A percentile compares a stretch with the other conserved stretches of the same genome.
phyloP scores from a whole-genome alignment of 2,113 vertebrate genomes.

The Nesogale talazaci region DNA sequence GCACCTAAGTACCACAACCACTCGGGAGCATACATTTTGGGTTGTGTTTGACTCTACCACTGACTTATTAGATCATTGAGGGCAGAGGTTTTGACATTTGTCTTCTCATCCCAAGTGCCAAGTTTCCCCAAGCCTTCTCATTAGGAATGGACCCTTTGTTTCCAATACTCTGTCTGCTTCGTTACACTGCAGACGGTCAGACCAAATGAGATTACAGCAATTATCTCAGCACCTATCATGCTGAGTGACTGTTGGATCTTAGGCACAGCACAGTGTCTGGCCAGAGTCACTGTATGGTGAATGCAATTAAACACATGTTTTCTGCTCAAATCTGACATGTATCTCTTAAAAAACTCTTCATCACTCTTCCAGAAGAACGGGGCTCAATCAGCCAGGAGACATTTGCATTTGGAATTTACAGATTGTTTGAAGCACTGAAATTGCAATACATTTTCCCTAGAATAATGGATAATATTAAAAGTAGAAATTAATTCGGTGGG shows the following conservation, averaged over 20 bases:
- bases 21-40: background rate
- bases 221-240: background rate
- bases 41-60: background rate
- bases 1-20: background rate
- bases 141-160: background rate
- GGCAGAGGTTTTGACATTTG: background rate
- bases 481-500: slow-evolving; percentile 59
- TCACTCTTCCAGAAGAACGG: slow-evolving; percentile 50
- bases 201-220: background rate
- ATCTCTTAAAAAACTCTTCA: slow-evolving; percentile 30
- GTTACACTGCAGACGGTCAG: background rate
- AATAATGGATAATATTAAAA: slow-evolving; percentile 50
- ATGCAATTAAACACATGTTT: slow-evolving; percentile 12
- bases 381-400: slow-evolving; percentile 45
- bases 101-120: background rate
- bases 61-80: background rate
- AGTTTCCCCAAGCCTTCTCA: background rate
- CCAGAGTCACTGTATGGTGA: background rate
- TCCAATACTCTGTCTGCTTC: background rate
- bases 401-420: slow-evolving; percentile 67
- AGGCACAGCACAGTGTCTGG: background rate
- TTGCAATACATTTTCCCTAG: slow-evolving; percentile 63
- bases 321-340: slow-evolving; percentile 9
- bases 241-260: slow-evolving; percentile 26
- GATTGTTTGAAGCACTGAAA: slow-evolving; percentile 74